Conservation (phyloP, 2,113 vertebrate species). For the Neomonachus schauinslandi region DNA sequence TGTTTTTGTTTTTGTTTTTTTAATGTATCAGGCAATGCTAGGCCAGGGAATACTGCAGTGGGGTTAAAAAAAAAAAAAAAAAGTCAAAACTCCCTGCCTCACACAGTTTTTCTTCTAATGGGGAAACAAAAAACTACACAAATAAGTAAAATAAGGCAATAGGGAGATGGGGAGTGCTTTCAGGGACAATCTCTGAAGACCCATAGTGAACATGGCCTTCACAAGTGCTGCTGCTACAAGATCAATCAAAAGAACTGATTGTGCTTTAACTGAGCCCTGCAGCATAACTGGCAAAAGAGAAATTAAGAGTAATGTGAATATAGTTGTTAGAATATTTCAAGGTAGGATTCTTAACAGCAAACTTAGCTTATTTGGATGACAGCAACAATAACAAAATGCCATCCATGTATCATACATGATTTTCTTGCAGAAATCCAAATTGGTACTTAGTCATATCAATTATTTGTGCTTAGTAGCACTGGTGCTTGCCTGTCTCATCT, state of each 20-base stretch:
- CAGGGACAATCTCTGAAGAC: neutral
- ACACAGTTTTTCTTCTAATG: constrained; percentile 4
- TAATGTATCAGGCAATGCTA: neutral
- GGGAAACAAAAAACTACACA: neutral
- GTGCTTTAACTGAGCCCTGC: neutral
- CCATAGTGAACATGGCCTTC: neutral
- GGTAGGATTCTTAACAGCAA: neutral
- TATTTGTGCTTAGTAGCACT: neutral
- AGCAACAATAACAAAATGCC: neutral
- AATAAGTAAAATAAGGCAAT: neutral
- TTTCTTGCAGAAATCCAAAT: neutral
- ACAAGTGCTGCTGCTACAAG: neutral
- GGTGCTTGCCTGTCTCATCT: neutral
- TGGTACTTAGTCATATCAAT: neutral
- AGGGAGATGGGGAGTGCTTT: neutral
- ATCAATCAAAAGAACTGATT: neutral
- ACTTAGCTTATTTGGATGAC: neutral
- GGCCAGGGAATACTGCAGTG: neutral
- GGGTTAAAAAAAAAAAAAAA: neutral
- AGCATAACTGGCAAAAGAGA: neutral
- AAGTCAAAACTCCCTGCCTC: neutral
- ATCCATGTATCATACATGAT: neutral
- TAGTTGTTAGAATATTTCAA: neutral
- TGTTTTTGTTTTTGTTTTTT: too few relatives aligned
- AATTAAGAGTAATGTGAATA: neutral